Percentiles rank a stretch among this genome's conserved stretches.
Conservation (phyloP, 2,797 vertebrate species). For the Tragopan temminckii region DNA sequence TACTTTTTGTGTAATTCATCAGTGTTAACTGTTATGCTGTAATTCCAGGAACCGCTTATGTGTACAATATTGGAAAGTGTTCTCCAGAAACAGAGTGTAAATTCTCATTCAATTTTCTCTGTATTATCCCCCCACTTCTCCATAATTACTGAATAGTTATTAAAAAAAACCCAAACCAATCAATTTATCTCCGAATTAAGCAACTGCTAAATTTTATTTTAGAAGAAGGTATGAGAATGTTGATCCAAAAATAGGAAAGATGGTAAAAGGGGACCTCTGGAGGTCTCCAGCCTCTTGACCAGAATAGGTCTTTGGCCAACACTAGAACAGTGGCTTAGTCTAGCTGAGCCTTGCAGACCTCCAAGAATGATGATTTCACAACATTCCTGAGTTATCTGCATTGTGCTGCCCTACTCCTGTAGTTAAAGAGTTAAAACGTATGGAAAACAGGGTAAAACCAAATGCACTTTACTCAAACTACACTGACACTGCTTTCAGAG, state of each 20-base stretch:
- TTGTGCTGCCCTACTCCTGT: neutral
- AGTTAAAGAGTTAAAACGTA: conserved; percentile 61
- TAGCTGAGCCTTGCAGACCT: neutral
- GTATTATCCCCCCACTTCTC: neutral
- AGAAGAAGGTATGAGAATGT: neutral
- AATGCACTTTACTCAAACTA: conserved; percentile 32
- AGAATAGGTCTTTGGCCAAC: neutral
- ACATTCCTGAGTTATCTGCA: neutral
- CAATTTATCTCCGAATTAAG: neutral
- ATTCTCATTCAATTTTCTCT: neutral
- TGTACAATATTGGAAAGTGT: neutral
- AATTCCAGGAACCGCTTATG: neutral
- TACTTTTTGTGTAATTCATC: neutral
- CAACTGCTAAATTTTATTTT: neutral
- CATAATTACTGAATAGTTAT: conserved; percentile 11
- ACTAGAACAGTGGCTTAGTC: neutral
- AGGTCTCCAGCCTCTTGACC: neutral
- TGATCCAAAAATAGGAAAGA: conserved; percentile 1
- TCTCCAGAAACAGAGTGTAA: neutral
- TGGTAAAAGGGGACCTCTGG: neutral
- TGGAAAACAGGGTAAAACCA: conserved; percentile 44
- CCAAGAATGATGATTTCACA: neutral
- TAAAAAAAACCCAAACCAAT: neutral
- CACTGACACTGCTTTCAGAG: conserved; percentile 52
- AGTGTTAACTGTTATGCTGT: neutral